These are phyloP conservation scores for Xiphorhynchus erythropygius DNA, from an alignment of 2,797 vertebrate species.

Conservation along the genomic window DNA sequence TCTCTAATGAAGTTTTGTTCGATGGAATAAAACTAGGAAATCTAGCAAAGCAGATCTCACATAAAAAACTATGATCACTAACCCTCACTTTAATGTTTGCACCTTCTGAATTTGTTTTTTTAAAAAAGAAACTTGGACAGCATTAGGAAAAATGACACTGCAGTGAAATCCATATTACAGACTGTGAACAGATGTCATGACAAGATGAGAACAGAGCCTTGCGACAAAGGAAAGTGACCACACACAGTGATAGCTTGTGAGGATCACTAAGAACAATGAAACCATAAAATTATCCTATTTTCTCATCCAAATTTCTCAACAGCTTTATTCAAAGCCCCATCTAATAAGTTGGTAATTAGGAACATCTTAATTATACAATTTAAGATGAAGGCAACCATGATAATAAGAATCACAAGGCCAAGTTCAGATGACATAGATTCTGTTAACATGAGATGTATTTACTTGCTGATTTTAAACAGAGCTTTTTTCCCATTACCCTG, in stretches of 20 bases:
- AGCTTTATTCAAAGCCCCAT: neutral
- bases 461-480: neutral
- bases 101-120: neutral
- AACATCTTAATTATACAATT: neutral
- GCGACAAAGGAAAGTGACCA: neutral
- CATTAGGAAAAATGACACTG: neutral
- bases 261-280: neutral
- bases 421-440: neutral
- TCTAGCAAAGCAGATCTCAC: slow-evolving; percentile 20
- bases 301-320: neutral
- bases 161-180: neutral
- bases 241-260: neutral
- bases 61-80: neutral
- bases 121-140: neutral
- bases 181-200: neutral
- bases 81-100: neutral
- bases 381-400: neutral
- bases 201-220: neutral
- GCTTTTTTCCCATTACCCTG: neutral
- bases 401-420: neutral
- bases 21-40: neutral
- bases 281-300: neutral
- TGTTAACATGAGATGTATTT: neutral
- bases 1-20: slow-evolving; percentile 10
- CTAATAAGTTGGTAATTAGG: neutral